Evolutionary conservation across 2,113 vertebrate species (phyloP).

Genomic region (Xyrauchen texanus): DNA sequence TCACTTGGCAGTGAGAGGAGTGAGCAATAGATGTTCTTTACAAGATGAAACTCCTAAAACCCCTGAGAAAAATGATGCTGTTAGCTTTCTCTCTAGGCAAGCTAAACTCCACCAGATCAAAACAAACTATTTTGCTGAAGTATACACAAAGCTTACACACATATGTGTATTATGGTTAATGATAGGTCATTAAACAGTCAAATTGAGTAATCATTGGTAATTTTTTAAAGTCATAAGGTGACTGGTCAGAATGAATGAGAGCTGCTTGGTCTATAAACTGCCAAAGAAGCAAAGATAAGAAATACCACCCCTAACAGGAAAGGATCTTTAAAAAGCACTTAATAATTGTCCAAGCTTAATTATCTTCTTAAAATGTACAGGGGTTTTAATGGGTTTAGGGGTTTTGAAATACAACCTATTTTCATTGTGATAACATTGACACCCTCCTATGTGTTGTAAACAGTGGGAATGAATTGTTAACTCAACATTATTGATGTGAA

Average conservation of each 20-base stretch:
- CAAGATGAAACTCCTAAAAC: conserved; percentile 44
- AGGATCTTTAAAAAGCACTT: too few relatives aligned
- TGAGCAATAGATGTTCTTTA: conserved; percentile 50
- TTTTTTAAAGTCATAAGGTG: too few relatives aligned
- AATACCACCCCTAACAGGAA: too few relatives aligned
- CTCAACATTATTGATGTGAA: not conserved
- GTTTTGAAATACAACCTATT: not conserved
- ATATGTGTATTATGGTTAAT: too few relatives aligned
- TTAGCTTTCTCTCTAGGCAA: conserved; percentile 19
- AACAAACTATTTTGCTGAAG: conserved; percentile 4
- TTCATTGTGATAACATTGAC: not conserved
- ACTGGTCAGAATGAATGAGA: too few relatives aligned
- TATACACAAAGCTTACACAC: not conserved
- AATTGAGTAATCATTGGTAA: too few relatives aligned
- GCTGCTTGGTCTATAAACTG: too few relatives aligned
- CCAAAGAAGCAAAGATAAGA: too few relatives aligned
- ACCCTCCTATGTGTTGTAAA: not conserved
- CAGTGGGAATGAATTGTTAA: not conserved
- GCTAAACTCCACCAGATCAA: conserved; percentile 6
- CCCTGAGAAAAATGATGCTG: conserved; percentile 40
- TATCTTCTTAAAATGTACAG: too few relatives aligned
- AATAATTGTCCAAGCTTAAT: too few relatives aligned
- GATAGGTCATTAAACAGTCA: too few relatives aligned
- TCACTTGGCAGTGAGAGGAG: conserved; percentile 58
- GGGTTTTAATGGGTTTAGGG: too few relatives aligned